Percentiles rank a stretch among this genome's conserved stretches.
Conservation (phyloP, 1,140 invertebrate genomes). For the Papilio xuthus region DNA sequence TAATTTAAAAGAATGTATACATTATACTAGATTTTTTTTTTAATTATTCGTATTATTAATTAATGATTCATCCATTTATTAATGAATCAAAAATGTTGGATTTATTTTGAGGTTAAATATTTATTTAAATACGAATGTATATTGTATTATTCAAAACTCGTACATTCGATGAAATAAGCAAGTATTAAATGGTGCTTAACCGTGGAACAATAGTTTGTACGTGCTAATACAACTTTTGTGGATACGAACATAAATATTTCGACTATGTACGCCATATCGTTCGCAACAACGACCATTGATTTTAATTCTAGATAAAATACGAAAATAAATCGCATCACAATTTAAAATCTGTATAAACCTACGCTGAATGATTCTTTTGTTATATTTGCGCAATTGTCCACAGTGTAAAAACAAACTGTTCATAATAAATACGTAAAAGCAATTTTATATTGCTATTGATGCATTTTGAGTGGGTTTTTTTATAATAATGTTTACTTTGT, state of each 20-base stretch:
- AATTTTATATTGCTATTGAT: not conserved
- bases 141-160: conserved; percentile 17
- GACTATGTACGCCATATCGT: not conserved
- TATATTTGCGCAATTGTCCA: not conserved
- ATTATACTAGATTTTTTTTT: not conserved
- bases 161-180: not conserved
- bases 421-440: not conserved
- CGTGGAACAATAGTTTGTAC: not conserved
- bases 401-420: not conserved
- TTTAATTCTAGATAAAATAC: conserved; percentile 2
- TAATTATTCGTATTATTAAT: not conserved
- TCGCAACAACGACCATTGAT: not conserved
- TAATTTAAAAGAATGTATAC: not conserved
- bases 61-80: too few species aligned
- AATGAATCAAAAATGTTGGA: not conserved
- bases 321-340: conserved; percentile 3
- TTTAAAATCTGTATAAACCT: not conserved
- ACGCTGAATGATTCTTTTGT: not conserved
- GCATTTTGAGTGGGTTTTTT: not conserved
- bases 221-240: conserved; percentile 8
- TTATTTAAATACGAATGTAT: not conserved
- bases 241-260: not conserved
- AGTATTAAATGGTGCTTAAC: not conserved
- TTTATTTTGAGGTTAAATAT: not conserved
- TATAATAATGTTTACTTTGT: not conserved